phyloP scores from a whole-genome alignment of 2,888 invertebrate species.

The Ichneumoninae sp. region DNA sequence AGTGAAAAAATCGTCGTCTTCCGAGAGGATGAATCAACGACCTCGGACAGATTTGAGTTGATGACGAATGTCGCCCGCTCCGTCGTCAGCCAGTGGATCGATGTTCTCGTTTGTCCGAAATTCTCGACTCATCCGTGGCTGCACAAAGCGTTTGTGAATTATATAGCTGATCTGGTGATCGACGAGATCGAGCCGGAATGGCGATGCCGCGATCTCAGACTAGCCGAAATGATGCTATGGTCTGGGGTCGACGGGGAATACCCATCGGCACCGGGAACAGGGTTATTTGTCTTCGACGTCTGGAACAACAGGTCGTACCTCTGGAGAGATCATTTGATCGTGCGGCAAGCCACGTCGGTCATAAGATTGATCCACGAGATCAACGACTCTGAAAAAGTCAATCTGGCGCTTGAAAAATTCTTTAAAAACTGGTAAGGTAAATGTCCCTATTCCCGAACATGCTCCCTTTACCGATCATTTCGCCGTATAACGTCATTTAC shows the following conservation, averaged over 20 bases:
- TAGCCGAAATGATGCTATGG: constrained; percentile 28
- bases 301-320: constrained; percentile 41
- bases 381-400: constrained; percentile 7
- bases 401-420: neutral
- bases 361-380: constrained; percentile 39
- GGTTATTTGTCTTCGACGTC: constrained; percentile 33
- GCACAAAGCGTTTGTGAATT: constrained; percentile 36
- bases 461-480: too few relatives aligned
- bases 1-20: neutral
- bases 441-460: too few relatives aligned
- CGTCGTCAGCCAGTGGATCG: constrained; percentile 35
- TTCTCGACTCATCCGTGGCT: constrained; percentile 25
- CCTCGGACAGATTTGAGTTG: constrained; percentile 35
- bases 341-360: constrained; percentile 18
- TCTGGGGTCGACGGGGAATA: constrained; percentile 37
- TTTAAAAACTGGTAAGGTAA: constrained; percentile 12
- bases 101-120: constrained; percentile 23
- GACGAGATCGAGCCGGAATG: constrained; percentile 37
- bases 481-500: too few relatives aligned
- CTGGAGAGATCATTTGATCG: constrained; percentile 14
- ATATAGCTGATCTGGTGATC: constrained; percentile 28
- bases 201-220: constrained; percentile 14
- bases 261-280: constrained; percentile 18
- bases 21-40: constrained; percentile 27
- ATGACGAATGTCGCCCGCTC: constrained; percentile 21